A percentile compares a stretch with the other conserved stretches of the same genome.
These are phyloP conservation scores for Coleophora flavipennella DNA, from an alignment of 2,888 invertebrate species.

Conservation along the genomic window DNA sequence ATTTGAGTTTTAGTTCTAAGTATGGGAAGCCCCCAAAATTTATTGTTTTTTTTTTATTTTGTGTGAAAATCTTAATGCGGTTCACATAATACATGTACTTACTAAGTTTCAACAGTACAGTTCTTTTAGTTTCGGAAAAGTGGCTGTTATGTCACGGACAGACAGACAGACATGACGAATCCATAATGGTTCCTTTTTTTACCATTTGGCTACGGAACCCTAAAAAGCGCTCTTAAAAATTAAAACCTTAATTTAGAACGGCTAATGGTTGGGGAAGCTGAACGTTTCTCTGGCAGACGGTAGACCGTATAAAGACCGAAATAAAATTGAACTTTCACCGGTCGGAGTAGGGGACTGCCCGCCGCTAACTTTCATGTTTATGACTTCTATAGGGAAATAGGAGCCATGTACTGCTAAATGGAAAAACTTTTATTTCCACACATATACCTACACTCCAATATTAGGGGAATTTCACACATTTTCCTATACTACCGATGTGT, in stretches of 20 bases:
- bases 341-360: conserved; percentile 10
- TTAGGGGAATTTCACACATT: conserved; percentile 64
- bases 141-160: too few species aligned
- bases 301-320: conserved; percentile 22
- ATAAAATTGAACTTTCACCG: conserved; percentile 50
- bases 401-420: conserved; percentile 52
- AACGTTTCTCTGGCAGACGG: conserved; percentile 36
- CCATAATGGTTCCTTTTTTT: too few species aligned
- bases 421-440: conserved; percentile 64
- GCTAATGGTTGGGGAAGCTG: conserved; percentile 45
- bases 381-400: conserved; percentile 71
- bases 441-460: conserved; percentile 34
- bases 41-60: too few species aligned
- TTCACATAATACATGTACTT: too few species aligned
- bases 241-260: conserved; percentile 44
- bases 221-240: conserved; percentile 39
- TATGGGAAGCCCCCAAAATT: too few species aligned
- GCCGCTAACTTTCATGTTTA: conserved; percentile 56
- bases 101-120: too few species aligned
- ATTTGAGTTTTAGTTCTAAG: too few species aligned
- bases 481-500: conserved; percentile 50
- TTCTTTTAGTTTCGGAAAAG: too few species aligned
- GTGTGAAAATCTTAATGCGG: too few species aligned
- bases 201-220: too few species aligned
- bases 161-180: too few species aligned